Percentiles rank a stretch among this genome's conserved stretches.
Evolutionary conservation across 2,797 vertebrate genomes (phyloP).

Genomic region (Chiloscyllium punctatum): DNA sequence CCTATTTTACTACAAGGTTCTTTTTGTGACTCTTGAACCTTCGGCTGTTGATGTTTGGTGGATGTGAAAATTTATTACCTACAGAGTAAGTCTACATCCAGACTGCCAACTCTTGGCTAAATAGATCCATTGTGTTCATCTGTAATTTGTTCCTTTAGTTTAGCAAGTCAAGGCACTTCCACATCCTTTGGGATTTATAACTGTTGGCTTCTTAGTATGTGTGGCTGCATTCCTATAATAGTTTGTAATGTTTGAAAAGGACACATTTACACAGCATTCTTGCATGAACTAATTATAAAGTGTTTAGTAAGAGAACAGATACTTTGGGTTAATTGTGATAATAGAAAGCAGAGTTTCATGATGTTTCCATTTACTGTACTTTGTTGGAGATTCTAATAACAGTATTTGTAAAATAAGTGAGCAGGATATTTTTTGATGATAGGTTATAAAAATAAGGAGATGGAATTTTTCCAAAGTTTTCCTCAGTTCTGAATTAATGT

Average conservation of each 20-base stretch:
- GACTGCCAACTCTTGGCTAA: constrained; percentile 67
- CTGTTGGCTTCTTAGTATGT: constrained; percentile 70
- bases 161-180: constrained; percentile 64
- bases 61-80: constrained; percentile 69
- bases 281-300: background rate
- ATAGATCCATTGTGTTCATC: constrained; percentile 71
- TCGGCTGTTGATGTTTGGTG: constrained; percentile 60
- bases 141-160: constrained; percentile 70
- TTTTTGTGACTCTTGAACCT: constrained; percentile 53
- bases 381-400: background rate
- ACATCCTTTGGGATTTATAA: constrained; percentile 65
- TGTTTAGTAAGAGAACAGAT: background rate
- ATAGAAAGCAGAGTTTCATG: background rate
- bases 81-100: constrained; percentile 65
- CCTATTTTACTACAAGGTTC: constrained; percentile 53
- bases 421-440: background rate
- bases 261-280: constrained; percentile 5
- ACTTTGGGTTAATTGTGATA: background rate
- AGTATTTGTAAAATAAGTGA: background rate
- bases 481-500: background rate
- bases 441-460: background rate
- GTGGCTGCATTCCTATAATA: constrained; percentile 63
- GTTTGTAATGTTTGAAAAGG: constrained; percentile 44
- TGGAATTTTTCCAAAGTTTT: background rate
- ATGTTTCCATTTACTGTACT: background rate